Evolutionary conservation across 2,888 invertebrate species (phyloP), one percentile per base, ranked within the genome.

Genomic region (Microctonus hyperodae): DNA sequence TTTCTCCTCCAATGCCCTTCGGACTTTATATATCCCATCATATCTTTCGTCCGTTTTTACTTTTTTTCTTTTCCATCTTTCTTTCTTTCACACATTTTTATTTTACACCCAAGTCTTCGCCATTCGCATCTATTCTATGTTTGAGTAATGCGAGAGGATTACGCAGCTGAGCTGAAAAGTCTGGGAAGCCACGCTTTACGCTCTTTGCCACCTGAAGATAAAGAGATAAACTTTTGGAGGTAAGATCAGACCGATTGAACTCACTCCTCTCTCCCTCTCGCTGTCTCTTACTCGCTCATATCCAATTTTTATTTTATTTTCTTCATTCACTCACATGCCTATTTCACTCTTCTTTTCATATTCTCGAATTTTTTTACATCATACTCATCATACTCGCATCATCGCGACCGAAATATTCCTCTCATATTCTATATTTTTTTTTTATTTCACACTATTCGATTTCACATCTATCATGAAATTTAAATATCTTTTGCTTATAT

Each of bases 101-200:
- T 37, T 25, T 44, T n/a, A 11, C 35, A 11, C 35, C 25, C 23
- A 13, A 13, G 6, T 11, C 37, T 31, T 10, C 31, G 16, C 56
- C 35, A 51, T 44, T 53, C 59, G 64, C 69, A 74, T 69, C 70
- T 70, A 71, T 71, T 72, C 72, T 50, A 70, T 74, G 73, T 72
- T 73, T 74, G 73, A 75, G 72, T 75, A 75, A 75, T 74, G 72
- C 69, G 70, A 70, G 67, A 65, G 73, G 75, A 75, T 75, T 75
- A 75, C 71, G 67, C 59, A 69, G 72, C 70, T 69, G 69, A 72
- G 73, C 75, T 71, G 72, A 70, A 74, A 74, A 75, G 73, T 73
- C 71, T 72, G 55, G 16, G 69, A 58, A 70, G 70, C 71, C 64
- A 64, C 65, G 69, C 70, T 71, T 68, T 72, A 62, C 64, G 70